Conservation (phyloP, 2,113 vertebrate species). For the Columbina picui region DNA sequence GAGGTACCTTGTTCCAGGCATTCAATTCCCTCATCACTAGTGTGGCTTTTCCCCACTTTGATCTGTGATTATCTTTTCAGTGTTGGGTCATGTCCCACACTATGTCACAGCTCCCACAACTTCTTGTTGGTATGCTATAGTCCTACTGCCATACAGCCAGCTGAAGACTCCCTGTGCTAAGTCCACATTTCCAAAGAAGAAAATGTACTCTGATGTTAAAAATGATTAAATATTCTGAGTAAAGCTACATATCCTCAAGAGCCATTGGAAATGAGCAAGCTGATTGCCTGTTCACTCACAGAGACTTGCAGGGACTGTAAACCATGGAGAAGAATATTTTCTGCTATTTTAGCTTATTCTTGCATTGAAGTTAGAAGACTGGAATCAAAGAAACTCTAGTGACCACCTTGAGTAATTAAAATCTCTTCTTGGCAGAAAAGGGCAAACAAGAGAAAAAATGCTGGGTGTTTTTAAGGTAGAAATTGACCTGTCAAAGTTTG, state of each 20-base stretch:
- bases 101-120: not conserved
- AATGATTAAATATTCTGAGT: not conserved
- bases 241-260: not conserved
- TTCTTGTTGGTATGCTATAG: not conserved
- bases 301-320: not conserved
- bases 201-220: not conserved
- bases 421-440: not conserved
- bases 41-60: not conserved
- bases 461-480: not conserved
- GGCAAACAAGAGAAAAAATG: not conserved
- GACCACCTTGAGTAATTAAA: not conserved
- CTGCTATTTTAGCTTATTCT: not conserved
- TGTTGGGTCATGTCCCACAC: not conserved
- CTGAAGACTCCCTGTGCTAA: not conserved
- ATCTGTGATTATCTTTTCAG: not conserved
- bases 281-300: not conserved
- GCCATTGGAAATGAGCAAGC: not conserved
- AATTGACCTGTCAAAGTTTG: not conserved
- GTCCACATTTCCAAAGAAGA: too few relatives aligned
- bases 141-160: not conserved
- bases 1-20: not conserved
- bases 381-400: not conserved
- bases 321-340: not conserved
- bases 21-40: not conserved
- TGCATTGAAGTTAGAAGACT: not conserved